Evolutionary conservation across 2,797 vertebrate species (phyloP).

Genomic region (Cossypha heuglini): DNA sequence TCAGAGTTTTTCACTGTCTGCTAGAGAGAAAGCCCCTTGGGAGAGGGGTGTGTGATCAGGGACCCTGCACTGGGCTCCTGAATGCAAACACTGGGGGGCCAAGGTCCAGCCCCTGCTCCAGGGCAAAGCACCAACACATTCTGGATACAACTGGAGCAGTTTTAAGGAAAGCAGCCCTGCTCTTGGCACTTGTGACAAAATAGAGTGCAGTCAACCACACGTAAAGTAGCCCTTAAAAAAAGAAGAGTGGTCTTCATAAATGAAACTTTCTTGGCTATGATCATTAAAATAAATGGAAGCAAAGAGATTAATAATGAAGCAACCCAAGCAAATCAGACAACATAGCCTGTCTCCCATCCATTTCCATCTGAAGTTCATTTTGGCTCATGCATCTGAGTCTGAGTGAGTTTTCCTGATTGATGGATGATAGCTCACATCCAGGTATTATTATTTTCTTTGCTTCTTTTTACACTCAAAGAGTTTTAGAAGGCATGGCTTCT

Average conservation of each 20-base stretch:
- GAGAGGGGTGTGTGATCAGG: rapidly evolving
- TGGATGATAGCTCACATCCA: not conserved
- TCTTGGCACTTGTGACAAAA: not conserved
- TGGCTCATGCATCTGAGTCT: not conserved
- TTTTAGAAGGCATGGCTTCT: not conserved
- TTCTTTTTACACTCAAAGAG: not conserved
- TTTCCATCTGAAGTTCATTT: constrained; percentile 50
- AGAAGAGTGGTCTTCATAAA: not conserved
- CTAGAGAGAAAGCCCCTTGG: rapidly evolving
- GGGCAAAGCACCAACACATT: not conserved
- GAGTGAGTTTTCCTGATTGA: constrained; percentile 39
- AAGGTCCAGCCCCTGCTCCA: not conserved
- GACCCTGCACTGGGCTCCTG: not conserved
- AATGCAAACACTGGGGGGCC: rapidly evolving
- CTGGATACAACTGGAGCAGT: not conserved
- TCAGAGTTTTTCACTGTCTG: not conserved
- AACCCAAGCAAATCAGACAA: constrained; percentile 48
- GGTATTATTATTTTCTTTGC: not conserved
- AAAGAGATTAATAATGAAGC: constrained; percentile 61
- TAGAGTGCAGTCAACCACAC: rapidly evolving
- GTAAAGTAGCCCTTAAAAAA: not conserved
- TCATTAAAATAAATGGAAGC: constrained; percentile 48
- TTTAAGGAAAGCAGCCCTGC: not conserved
- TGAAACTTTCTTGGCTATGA: constrained; percentile 33
- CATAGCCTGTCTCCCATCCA: not conserved